A percentile compares a stretch with the other conserved stretches of the same genome.
phyloP scores from a whole-genome alignment of 2,113 vertebrate genomes.

The Rhabdornis inornatus region DNA sequence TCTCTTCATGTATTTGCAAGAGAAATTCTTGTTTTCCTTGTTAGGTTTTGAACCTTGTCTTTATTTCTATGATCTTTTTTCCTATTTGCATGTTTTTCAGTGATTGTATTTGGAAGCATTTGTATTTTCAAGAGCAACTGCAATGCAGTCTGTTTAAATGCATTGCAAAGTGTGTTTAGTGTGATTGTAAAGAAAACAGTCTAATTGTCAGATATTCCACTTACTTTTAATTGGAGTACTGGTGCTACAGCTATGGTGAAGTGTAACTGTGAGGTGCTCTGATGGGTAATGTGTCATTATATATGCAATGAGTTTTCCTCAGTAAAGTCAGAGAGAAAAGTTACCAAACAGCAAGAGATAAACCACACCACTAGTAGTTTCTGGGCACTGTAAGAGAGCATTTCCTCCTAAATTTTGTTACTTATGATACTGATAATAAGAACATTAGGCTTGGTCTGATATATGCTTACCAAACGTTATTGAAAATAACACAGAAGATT shows the following conservation, averaged over 20 bases:
- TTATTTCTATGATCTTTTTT: background rate
- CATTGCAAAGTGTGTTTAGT: background rate
- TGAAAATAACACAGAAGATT: background rate
- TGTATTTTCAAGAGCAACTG: background rate
- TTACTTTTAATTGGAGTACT: background rate
- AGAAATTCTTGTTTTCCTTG: background rate
- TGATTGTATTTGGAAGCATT: background rate
- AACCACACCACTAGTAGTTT: background rate
- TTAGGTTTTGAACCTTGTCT: background rate
- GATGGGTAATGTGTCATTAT: background rate
- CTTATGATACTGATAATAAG: background rate
- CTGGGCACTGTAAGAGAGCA: background rate
- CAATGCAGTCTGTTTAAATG: background rate
- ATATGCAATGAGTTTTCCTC: background rate
- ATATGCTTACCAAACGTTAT: background rate
- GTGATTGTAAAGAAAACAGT: background rate
- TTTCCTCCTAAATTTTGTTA: background rate
- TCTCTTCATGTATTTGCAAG: background rate
- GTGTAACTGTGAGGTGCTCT: background rate
- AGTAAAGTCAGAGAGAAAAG: background rate
- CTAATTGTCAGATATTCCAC: background rate
- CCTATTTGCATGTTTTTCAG: background rate
- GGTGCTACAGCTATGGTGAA: background rate
- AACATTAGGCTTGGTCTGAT: background rate
- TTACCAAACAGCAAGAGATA: background rate